phyloP scores from a whole-genome alignment of 2,797 vertebrate species.

The Somateria mollissima region DNA sequence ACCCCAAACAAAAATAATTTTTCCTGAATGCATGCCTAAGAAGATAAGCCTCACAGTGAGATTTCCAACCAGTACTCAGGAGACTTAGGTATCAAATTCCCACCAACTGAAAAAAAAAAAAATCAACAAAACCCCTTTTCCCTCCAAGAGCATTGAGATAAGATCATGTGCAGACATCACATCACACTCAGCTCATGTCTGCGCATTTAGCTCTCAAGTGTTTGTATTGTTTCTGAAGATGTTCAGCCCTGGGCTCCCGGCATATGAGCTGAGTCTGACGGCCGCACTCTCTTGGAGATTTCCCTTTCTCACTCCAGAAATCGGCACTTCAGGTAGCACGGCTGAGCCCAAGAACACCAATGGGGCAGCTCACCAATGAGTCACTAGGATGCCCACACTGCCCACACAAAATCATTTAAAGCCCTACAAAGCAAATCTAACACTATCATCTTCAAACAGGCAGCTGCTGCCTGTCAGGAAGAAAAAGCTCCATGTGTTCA shows the following conservation, averaged over 20 bases:
- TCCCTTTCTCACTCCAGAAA: neutral
- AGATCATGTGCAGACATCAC: slow-evolving; percentile 49
- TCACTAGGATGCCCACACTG: neutral
- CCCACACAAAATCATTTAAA: neutral
- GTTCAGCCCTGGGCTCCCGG: neutral
- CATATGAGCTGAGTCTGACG: neutral
- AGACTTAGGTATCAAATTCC: slow-evolving; percentile 37
- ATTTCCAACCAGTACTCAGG: neutral
- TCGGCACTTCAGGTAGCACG: accelerated
- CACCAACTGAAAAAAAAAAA: slow-evolving; percentile 1
- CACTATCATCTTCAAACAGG: neutral
- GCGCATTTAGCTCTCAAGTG: neutral
- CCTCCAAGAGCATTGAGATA: slow-evolving; percentile 32
- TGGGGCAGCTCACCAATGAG: neutral
- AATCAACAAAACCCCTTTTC: neutral
- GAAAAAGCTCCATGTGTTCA: neutral
- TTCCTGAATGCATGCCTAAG: slow-evolving; percentile 9
- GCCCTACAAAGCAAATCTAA: neutral
- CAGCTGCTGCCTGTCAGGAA: neutral
- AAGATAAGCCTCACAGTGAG: slow-evolving; percentile 13
- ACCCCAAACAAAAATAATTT: neutral
- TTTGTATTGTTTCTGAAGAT: neutral
- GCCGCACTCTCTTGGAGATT: accelerated
- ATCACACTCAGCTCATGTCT: slow-evolving; percentile 1
- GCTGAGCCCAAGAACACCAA: neutral